Evolutionary conservation across 1,140 invertebrate genomes (phyloP).

Genomic region (Ylistrum balloti): DNA sequence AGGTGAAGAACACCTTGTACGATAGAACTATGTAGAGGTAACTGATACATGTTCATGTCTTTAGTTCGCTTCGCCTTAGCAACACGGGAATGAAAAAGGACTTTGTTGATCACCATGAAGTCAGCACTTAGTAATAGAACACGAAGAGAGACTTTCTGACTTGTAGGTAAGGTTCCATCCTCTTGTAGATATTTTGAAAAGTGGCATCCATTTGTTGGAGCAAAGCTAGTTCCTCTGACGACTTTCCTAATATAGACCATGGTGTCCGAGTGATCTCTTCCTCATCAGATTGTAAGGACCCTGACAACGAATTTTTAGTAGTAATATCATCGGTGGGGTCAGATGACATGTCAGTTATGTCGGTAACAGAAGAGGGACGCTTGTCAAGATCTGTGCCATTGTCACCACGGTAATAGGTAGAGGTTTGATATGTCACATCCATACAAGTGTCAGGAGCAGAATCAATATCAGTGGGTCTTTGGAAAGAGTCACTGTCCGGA

Average conservation of each 20-base stretch:
- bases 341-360: no score
- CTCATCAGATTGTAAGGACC: no score
- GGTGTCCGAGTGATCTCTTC: no score
- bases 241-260: neutral
- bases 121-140: neutral
- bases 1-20: slow-evolving; percentile 19
- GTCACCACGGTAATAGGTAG: no score
- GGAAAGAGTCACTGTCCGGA: neutral
- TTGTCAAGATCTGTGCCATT: neutral
- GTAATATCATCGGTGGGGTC: no score
- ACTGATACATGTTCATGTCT: slow-evolving; percentile 34
- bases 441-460: no score
- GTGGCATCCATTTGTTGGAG: neutral
- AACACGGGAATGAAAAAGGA: neutral
- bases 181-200: neutral
- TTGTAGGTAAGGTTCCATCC: no score
- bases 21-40: slow-evolving; percentile 12
- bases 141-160: no score
- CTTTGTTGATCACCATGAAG: neutral
- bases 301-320: no score
- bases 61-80: neutral
- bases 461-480: neutral
- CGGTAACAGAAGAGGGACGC: no score
- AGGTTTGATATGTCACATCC: no score
- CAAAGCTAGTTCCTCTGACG: neutral